These are phyloP conservation scores for Phytoseiulus persimilis DNA, from an alignment of 2,888 invertebrate genomes.

Conservation along the genomic window DNA sequence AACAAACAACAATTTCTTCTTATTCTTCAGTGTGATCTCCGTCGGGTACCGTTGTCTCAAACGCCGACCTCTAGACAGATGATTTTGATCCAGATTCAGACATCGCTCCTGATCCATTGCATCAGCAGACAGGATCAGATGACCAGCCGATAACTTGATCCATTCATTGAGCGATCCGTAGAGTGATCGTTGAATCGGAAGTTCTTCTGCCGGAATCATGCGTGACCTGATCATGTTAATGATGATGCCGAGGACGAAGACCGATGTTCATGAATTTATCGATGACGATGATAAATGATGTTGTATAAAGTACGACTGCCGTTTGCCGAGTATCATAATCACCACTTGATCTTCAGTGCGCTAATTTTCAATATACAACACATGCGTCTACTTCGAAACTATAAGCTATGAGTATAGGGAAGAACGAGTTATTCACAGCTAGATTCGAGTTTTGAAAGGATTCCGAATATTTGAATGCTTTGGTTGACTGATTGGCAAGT, in stretches of 20 bases:
- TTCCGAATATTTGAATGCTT: not conserved
- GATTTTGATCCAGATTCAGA: constrained; percentile 16
- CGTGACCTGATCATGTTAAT: not conserved
- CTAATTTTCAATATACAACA: not conserved
- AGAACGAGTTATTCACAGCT: not conserved
- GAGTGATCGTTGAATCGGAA: not conserved
- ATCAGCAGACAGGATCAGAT: not conserved
- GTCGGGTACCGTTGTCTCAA: constrained; percentile 21
- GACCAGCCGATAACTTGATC: not conserved
- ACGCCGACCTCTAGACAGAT: constrained; percentile 29
- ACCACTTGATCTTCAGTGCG: not conserved
- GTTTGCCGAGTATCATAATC: not conserved
- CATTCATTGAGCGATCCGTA: not conserved
- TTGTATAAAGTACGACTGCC: not conserved
- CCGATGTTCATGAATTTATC: not conserved
- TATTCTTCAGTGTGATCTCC: constrained; percentile 39
- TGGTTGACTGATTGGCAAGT: not conserved
- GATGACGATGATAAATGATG: not conserved
- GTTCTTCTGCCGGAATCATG: not conserved
- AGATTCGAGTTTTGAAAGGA: not conserved
- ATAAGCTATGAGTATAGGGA: not conserved
- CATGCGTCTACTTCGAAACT: not conserved
- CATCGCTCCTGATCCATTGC: not conserved
- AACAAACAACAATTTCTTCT: constrained; percentile 5
- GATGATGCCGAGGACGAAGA: not conserved